These are phyloP conservation scores for Brachyistius frenatus DNA, from an alignment of 2,113 vertebrate genomes.

Conservation along the genomic window DNA sequence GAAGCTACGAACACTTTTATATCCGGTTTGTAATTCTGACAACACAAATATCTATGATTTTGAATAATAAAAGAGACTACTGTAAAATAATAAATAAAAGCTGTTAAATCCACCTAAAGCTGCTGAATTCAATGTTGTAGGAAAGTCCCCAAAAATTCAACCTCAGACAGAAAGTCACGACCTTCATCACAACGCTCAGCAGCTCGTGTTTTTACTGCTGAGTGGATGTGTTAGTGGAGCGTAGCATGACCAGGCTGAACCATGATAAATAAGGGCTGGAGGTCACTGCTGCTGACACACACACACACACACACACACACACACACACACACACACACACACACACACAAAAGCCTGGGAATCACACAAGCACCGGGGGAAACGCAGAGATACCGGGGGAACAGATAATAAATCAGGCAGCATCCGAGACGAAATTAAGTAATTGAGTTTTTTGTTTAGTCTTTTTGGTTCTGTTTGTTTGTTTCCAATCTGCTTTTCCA, in stretches of 20 bases:
- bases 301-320: not conserved
- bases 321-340: too few species aligned
- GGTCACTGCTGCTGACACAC: constrained; percentile 44
- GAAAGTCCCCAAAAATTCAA: not conserved
- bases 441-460: too few species aligned
- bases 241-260: constrained; percentile 20
- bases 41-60: too few species aligned
- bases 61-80: too few species aligned
- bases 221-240: constrained; percentile 27
- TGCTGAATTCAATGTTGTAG: not conserved
- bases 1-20: too few species aligned
- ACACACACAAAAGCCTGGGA: not conserved
- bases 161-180: not conserved
- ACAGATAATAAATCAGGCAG: not conserved
- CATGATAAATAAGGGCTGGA: constrained; percentile 55
- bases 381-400: not conserved
- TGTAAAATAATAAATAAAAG: too few species aligned
- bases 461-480: too few species aligned
- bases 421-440: too few species aligned
- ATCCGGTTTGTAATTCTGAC: too few species aligned
- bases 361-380: not conserved
- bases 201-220: constrained; percentile 26
- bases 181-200: constrained; percentile 6
- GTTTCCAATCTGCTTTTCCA: too few species aligned
- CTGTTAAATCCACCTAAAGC: not conserved